A percentile compares a stretch with the other conserved stretches of the same genome.
Evolutionary conservation across 2,888 invertebrate genomes (phyloP).

Genomic region (Crepidodera aurea): DNA sequence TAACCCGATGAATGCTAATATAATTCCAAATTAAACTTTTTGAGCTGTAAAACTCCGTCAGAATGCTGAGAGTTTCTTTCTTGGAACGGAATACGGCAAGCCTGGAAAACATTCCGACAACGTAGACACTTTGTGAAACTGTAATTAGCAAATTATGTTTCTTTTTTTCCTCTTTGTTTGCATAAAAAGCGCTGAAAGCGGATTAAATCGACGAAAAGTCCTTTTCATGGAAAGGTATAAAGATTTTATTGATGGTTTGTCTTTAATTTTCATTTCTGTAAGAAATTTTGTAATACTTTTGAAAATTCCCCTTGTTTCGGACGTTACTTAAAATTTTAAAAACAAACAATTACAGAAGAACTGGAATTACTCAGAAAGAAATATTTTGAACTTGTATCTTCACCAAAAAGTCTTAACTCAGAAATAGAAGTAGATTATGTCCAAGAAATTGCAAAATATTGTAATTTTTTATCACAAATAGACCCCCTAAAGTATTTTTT

Average conservation of each 20-base stretch:
- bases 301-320: too few species aligned
- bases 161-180: slow-evolving; percentile 16
- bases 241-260: slow-evolving; percentile 5
- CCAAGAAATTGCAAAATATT: too few species aligned
- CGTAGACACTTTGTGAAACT: slow-evolving; percentile 31
- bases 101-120: slow-evolving; percentile 25
- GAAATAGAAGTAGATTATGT: too few species aligned
- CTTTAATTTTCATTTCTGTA: background rate
- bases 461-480: too few species aligned
- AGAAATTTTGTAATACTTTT: background rate
- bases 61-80: slow-evolving; percentile 30
- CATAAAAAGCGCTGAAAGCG: slow-evolving; percentile 9
- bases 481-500: too few species aligned
- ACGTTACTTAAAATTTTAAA: too few species aligned
- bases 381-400: too few species aligned
- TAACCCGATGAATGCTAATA: slow-evolving; percentile 29
- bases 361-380: too few species aligned
- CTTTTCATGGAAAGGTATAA: background rate
- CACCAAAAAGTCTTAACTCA: too few species aligned
- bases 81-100: slow-evolving; percentile 3
- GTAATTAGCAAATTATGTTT: slow-evolving; percentile 33
- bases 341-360: too few species aligned
- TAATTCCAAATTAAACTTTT: slow-evolving; percentile 32
- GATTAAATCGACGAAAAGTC: slow-evolving; percentile 9
- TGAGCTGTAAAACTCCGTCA: slow-evolving; percentile 28